Evolutionary conservation across 2,113 vertebrate species (phyloP), one percentile per base, ranked within the genome.

Genomic region (Microcebus tavaratra): DNA sequence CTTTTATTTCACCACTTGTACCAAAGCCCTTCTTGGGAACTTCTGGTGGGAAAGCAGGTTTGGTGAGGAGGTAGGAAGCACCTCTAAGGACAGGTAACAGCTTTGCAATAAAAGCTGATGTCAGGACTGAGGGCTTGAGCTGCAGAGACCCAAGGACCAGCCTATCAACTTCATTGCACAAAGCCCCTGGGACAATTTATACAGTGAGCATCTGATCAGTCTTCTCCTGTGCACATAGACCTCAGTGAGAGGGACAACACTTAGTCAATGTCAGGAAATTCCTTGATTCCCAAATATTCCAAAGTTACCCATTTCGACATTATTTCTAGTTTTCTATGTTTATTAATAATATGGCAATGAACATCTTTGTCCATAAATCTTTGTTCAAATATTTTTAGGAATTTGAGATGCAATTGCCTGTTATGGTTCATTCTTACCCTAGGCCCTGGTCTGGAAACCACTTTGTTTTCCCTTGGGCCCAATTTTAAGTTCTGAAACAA

Each of bases 401-500:
- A 65, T 65, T 84, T 57, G 86, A 92, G 36, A 55, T 72, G 13
- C 11, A 90, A 70, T 57, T 65, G n/a, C 73, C 13, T 67, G 2
- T 65, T 85, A 68, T 1, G 90, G 48, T 63, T 87, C 9, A 39
- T 31, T 86, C 2, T 65, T 50, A 83, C 48, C 42, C 27, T 57
- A 68, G 53, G 50, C 27, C 76, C 42, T 83, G 34, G 21, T 95
- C 6, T 79, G 45, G 8, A 94, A 84, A 80, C 20, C 57, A 70
- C 18, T 75, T 83, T 90, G 23, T 68, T 90, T 94, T 61, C 80
- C 68, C 15, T 42, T 70, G 50, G 34, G 29, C 31, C 10, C 36
- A 70, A 70, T 50, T 78, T 79, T 70, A 92, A 90, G 25, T 42
- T 86, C 39, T 85, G 50, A 68, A 90, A 88, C 59, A 95, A 75